A percentile compares a stretch with the other conserved stretches of the same genome.
Conservation (phyloP, 2,113 vertebrate species). For the Sinocyclocheilus maitianheensis region DNA sequence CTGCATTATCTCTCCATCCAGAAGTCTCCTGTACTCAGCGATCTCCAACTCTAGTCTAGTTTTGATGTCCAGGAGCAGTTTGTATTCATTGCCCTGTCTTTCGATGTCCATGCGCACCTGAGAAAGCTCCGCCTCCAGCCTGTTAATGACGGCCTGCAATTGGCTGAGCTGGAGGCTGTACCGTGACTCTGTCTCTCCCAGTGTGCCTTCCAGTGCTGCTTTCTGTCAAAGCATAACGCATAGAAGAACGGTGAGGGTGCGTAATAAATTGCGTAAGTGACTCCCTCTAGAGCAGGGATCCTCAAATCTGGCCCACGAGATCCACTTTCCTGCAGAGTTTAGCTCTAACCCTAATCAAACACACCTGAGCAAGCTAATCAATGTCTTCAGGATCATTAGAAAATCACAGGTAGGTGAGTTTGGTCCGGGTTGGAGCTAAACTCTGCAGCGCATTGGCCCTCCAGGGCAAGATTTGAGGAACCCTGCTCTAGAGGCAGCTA, state of each 20-base stretch:
- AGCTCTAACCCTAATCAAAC: too few species aligned
- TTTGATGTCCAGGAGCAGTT: slow-evolving; percentile 74
- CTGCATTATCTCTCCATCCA: slow-evolving; percentile 72
- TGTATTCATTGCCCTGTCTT: slow-evolving; percentile 69
- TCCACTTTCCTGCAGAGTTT: too few species aligned
- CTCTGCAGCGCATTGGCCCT: too few species aligned
- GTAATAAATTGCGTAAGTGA: not conserved
- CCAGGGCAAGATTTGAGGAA: too few species aligned
- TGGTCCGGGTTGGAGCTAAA: too few species aligned
- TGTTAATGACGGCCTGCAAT: slow-evolving; percentile 66
- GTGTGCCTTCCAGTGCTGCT: slow-evolving; percentile 66
- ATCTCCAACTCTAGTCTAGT: slow-evolving; percentile 79
- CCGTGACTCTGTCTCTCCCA: slow-evolving; percentile 66
- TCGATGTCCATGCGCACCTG: slow-evolving; percentile 64
- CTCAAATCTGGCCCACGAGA: too few species aligned
- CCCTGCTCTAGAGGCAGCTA: not conserved
- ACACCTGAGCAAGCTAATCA: too few species aligned
- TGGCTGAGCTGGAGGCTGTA: slow-evolving; percentile 64
- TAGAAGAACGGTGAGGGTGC: not conserved
- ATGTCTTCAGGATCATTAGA: too few species aligned
- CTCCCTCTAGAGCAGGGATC: too few species aligned
- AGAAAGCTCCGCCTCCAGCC: slow-evolving; percentile 65
- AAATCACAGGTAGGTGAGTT: too few species aligned
- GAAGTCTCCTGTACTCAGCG: slow-evolving; percentile 76
- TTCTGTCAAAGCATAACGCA: slow-evolving; percentile 61